These are phyloP conservation scores for Piscicola geometra DNA, from an alignment of 2,888 invertebrate genomes.

Conservation along the genomic window DNA sequence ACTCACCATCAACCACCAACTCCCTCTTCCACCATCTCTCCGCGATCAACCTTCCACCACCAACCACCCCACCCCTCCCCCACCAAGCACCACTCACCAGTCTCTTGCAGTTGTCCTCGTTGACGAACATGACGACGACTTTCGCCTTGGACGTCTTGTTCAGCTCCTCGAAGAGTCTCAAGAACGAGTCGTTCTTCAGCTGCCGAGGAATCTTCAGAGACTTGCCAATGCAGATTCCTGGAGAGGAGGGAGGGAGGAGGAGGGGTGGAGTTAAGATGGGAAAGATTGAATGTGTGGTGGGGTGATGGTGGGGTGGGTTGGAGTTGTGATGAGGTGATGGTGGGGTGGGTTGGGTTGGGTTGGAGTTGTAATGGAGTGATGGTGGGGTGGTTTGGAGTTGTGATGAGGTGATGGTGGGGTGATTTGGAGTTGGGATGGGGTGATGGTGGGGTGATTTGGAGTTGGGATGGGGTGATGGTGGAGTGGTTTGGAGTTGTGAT, in stretches of 20 bases:
- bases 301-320: neutral
- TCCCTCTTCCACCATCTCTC: no score
- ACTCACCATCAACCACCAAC: neutral
- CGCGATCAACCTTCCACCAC: no score
- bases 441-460: neutral
- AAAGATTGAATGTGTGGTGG: neutral
- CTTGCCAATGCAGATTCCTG: constrained; percentile 62
- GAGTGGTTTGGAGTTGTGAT: neutral
- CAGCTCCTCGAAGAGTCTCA: constrained; percentile 62
- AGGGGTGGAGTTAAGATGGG: neutral
- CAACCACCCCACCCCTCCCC: no score
- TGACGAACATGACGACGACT: constrained; percentile 68
- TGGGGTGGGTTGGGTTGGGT: neutral
- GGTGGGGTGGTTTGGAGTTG: neutral
- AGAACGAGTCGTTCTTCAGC: constrained; percentile 62
- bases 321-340: no score
- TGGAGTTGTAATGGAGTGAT: neutral
- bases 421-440: neutral
- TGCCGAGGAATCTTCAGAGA: constrained; percentile 63
- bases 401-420: neutral
- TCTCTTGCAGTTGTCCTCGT: constrained; percentile 65
- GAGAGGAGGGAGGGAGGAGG: constrained; percentile 34
- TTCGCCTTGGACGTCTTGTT: constrained; percentile 62
- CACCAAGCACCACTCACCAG: constrained; percentile 46
- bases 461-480: neutral